phyloP scores from a whole-genome alignment of 2,888 invertebrate species.

The Agonum fuliginosum region DNA sequence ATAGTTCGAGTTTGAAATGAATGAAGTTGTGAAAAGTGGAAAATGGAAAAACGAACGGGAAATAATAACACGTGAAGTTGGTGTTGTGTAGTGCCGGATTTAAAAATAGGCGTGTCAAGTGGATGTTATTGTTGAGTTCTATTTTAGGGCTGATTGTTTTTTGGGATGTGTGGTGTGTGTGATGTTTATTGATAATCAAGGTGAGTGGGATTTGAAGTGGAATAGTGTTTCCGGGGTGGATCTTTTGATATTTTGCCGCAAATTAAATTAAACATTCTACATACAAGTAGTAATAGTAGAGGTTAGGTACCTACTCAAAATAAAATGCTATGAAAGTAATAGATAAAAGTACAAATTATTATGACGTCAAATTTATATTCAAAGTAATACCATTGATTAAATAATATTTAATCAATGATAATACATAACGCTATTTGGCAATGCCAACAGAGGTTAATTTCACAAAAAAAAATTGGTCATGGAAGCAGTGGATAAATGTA shows the following conservation, averaged over 20 bases:
- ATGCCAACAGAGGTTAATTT: too few species aligned
- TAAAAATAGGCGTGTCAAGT: conserved; percentile 54
- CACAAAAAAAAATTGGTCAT: too few species aligned
- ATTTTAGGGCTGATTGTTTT: conserved; percentile 56
- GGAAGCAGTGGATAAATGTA: too few species aligned
- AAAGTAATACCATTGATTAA: too few species aligned
- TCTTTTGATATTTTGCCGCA: not conserved
- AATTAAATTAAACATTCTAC: conserved; percentile 1
- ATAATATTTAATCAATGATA: too few species aligned
- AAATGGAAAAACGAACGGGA: not conserved
- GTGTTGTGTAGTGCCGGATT: conserved; percentile 14
- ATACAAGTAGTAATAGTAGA: too few species aligned
- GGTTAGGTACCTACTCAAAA: too few species aligned
- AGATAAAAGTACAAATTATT: too few species aligned
- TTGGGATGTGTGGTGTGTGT: conserved; percentile 59
- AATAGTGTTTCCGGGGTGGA: not conserved
- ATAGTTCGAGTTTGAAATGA: not conserved
- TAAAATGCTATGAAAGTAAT: too few species aligned
- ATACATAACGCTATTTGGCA: too few species aligned
- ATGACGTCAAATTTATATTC: too few species aligned
- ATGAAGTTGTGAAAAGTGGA: not conserved
- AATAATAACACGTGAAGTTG: not conserved
- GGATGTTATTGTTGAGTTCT: conserved; percentile 48
- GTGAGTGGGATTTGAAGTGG: conserved; percentile 60
- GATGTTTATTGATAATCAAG: conserved; percentile 63